Conservation (phyloP, 2,797 vertebrate species). For the Argyrosomus regius region DNA sequence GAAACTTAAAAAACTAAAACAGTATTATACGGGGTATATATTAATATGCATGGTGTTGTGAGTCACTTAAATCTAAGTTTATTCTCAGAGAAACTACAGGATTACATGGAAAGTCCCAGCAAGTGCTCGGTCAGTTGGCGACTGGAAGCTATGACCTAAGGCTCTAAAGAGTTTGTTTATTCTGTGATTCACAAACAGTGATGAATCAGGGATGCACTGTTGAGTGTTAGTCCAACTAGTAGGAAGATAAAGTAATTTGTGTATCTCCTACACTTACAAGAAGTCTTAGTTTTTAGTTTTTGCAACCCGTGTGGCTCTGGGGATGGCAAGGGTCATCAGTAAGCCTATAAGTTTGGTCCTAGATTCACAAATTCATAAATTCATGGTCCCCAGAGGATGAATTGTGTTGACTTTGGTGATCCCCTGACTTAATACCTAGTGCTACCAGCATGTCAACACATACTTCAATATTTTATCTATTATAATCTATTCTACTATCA, state of each 20-base stretch:
- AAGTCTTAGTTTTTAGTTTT: not conserved
- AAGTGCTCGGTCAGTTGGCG: conserved; percentile 58
- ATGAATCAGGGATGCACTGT: conserved; percentile 19
- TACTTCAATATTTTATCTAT: too few relatives aligned
- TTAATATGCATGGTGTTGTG: conserved; percentile 19
- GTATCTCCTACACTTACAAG: not conserved
- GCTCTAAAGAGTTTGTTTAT: conserved; percentile 27
- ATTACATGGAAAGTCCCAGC: conserved; percentile 77
- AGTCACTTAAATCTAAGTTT: conserved; percentile 49
- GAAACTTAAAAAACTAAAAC: conserved; percentile 5
- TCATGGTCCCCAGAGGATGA: too few relatives aligned
- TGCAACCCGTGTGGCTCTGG: not conserved
- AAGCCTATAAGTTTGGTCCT: not conserved
- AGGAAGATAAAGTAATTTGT: not conserved
- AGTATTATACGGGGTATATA: conserved; percentile 4
- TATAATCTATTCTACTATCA: too few relatives aligned
- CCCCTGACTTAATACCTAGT: too few relatives aligned
- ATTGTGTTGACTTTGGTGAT: not conserved
- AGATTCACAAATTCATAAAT: too few relatives aligned
- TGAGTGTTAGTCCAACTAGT: not conserved
- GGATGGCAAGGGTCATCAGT: not conserved
- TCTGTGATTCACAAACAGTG: conserved; percentile 34
- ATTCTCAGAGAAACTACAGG: conserved; percentile 66
- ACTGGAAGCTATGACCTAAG: conserved; percentile 45
- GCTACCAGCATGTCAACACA: too few relatives aligned